Evolutionary conservation across 2,113 vertebrate genomes (phyloP).

Genomic region (Halcyon malimbica): DNA sequence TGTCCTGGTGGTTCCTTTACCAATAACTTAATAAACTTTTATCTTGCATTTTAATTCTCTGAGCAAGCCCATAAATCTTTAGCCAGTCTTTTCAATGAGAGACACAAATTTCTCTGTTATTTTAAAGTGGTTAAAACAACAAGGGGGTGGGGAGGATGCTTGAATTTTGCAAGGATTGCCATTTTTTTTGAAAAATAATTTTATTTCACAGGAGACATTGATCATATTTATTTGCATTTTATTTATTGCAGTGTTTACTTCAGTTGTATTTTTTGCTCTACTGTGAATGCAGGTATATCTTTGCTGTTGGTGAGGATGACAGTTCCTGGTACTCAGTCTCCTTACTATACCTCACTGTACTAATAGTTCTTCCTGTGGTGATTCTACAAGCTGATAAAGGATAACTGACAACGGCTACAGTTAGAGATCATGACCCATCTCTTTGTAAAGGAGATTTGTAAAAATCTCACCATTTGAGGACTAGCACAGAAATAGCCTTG

Average conservation of each 20-base stretch:
- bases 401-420: neutral
- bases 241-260: neutral
- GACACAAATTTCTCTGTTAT: neutral
- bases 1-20: neutral
- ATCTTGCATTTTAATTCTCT: neutral
- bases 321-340: neutral
- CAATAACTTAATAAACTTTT: neutral
- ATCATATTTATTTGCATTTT: neutral
- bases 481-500: neutral
- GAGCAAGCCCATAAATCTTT: neutral
- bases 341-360: neutral
- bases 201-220: neutral
- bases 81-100: neutral
- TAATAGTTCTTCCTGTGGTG: neutral
- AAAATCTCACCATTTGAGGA: neutral
- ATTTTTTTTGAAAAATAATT: neutral
- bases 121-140: neutral
- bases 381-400: neutral
- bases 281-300: neutral
- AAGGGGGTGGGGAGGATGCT: fast-evolving
- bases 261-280: neutral
- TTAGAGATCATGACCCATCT: neutral
- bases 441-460: neutral
- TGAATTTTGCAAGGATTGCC: neutral
- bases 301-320: neutral